Percentiles rank a stretch among this genome's conserved stretches.
Evolutionary conservation across 2,113 vertebrate species (phyloP).

Genomic region (Anseranas semipalmata): DNA sequence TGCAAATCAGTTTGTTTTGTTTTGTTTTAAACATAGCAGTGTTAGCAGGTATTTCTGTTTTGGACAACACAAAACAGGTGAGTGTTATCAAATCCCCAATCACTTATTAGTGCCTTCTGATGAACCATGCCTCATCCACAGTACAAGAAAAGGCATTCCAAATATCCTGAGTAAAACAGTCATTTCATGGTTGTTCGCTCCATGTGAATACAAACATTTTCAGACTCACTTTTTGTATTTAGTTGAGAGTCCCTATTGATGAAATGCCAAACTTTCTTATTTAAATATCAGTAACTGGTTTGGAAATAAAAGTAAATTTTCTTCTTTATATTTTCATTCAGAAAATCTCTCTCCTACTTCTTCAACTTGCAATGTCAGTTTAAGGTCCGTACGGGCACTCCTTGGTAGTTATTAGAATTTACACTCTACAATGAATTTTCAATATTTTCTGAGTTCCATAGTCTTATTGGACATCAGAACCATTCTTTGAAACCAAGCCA

Average conservation of each 20-base stretch:
- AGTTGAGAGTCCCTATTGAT: not conserved
- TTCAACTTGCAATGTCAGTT: not conserved
- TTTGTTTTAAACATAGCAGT: not conserved
- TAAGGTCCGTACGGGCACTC: not conserved
- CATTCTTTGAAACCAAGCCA: not conserved
- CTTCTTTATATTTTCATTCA: not conserved
- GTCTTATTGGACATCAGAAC: not conserved
- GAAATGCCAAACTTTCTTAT: no score
- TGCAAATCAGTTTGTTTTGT: not conserved
- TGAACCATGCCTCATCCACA: not conserved
- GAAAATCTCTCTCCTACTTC: not conserved
- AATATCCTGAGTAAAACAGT: not conserved
- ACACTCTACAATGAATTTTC: not conserved
- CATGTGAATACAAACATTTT: not conserved
- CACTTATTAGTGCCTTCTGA: not conserved
- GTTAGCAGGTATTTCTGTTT: not conserved
- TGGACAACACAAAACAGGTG: fast-evolving
- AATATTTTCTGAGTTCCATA: not conserved
- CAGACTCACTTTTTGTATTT: not conserved
- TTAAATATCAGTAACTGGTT: not conserved
- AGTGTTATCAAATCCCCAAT: not conserved
- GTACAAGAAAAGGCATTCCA: not conserved
- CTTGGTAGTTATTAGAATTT: not conserved
- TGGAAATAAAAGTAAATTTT: not conserved
- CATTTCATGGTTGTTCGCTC: not conserved